Evolutionary conservation across 1,140 invertebrate genomes (phyloP), one percentile per base, ranked within the genome.

Genomic region (Pseudoatta argentina): DNA sequence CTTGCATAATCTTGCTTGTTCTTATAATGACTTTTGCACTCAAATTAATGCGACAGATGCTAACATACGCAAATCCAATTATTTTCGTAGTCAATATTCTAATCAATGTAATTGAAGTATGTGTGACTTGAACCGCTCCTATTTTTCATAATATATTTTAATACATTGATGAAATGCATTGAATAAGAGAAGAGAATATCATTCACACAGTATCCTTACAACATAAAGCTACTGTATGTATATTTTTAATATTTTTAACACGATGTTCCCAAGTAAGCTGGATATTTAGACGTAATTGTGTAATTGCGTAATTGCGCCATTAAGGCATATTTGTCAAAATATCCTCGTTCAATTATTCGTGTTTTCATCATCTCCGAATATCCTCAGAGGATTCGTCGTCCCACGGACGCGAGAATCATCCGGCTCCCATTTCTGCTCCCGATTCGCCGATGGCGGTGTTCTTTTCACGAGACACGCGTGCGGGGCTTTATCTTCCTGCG

Each of bases 401-500:
- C 21, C 6, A 44, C 34, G 53, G 55, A 76, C 64, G 10, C 61
- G 53, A 82, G 44, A 59, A 72, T 72, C 30, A 59, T 39, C 48
- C 14, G n/a, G 48, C 48, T 67, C 53, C 34, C 66, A 39, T 72
- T 72, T 82, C 61, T 71, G 69, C 59, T 30, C 30, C 30, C 39
- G 48, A 81, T 88, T 78, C 34, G 66, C 69, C 73, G 44, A 87
- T 82, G 85, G 72, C 67, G 78, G 77, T 72, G 55, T 85, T 79
- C 83, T 76, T 86, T 61, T 85, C 71, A 61, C 59, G 63, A 61
- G 59, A 64, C 67, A 59, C 86, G 87, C 87, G 79, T 66, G 27
- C 76, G 21, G 5, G 14, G 48, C 86, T 91, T 91, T 86, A 86
- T 83, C 78, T 85, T 87, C 48, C 81, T 34, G 34, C 24, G 57